A percentile compares a stretch with the other conserved stretches of the same genome.
These are phyloP conservation scores for Notamacropus eugenii DNA, from an alignment of 2,797 vertebrate genomes.

Conservation along the genomic window DNA sequence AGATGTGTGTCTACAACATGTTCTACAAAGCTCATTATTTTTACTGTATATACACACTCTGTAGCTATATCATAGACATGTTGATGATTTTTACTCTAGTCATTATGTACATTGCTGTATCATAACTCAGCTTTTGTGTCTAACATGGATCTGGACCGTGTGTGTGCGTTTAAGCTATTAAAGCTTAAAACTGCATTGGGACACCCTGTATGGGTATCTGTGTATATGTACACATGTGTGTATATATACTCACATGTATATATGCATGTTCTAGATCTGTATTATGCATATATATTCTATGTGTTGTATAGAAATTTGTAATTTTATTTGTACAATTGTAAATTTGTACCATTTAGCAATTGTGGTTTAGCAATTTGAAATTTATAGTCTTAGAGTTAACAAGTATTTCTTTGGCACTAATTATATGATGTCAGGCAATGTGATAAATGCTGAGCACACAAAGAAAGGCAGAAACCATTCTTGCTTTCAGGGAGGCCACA, in stretches of 20 bases:
- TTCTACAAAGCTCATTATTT: neutral
- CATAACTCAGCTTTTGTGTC: neutral
- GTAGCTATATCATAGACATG: neutral
- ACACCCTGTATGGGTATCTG: no score
- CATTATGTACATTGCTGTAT: neutral
- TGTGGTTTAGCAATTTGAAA: neutral
- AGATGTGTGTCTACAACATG: neutral
- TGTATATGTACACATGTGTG: no score
- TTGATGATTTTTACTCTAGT: neutral
- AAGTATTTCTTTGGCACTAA: neutral
- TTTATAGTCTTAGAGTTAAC: neutral
- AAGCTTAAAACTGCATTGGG: no score
- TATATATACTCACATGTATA: neutral
- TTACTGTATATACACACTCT: neutral
- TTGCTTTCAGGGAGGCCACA: neutral
- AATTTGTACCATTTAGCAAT: no score
- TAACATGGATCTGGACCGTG: neutral
- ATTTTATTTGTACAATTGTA: no score
- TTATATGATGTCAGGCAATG: neutral
- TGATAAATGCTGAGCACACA: neutral
- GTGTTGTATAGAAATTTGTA: neutral
- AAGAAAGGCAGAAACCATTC: neutral
- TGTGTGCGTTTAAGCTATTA: no score
- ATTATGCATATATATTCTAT: no score
- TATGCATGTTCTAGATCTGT: neutral